These are phyloP conservation scores for Zosterops pallidus DNA, from an alignment of 2,113 vertebrate species.

Conservation along the genomic window DNA sequence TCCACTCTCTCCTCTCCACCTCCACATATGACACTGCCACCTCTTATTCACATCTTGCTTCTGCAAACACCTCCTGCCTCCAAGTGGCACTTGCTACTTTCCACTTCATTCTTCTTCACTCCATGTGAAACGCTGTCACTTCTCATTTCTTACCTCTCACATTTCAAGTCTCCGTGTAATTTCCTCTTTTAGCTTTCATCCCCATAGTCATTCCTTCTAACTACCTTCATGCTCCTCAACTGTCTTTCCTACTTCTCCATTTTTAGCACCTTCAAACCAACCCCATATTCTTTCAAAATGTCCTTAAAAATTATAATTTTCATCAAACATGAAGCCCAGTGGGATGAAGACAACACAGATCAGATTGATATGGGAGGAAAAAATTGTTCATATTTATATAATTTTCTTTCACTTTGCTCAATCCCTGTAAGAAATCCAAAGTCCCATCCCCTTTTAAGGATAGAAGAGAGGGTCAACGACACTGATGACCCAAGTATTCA, in stretches of 20 bases:
- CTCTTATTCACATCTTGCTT: background rate
- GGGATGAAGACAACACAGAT: background rate
- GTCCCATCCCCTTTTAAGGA: background rate
- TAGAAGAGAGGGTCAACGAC: background rate
- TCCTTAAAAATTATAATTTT: background rate
- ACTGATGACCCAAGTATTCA: background rate
- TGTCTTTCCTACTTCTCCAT: background rate
- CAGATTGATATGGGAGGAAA: background rate
- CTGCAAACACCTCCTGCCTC: background rate
- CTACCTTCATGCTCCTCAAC: background rate
- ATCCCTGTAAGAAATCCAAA: background rate
- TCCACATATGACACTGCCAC: background rate
- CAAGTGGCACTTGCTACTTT: background rate
- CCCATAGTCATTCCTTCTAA: background rate
- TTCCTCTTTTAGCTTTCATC: background rate
- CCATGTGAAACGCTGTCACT: background rate
- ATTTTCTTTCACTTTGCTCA: background rate
- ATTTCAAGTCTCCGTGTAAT: background rate
- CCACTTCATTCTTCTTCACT: background rate
- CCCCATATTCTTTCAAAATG: background rate
- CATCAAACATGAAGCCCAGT: background rate
- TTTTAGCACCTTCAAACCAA: background rate
- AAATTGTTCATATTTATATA: background rate
- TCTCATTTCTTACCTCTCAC: background rate
- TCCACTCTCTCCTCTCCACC: background rate